These are phyloP conservation scores for Mus caroli DNA, from an alignment of 2,797 vertebrate genomes.

Conservation along the genomic window DNA sequence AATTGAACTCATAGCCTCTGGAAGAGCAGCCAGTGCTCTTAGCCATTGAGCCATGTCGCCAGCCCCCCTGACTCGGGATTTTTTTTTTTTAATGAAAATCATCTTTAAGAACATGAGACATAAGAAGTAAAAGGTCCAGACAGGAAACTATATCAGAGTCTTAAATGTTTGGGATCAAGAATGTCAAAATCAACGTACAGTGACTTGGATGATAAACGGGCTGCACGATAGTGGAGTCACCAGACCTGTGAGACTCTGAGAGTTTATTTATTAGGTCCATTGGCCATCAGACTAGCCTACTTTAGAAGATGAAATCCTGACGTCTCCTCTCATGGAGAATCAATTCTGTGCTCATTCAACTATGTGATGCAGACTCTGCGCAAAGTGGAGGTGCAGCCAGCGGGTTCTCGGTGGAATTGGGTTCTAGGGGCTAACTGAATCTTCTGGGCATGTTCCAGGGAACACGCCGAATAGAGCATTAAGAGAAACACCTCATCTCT, in stretches of 20 bases:
- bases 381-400: background rate
- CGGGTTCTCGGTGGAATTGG: background rate
- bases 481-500: background rate
- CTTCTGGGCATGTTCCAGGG: background rate
- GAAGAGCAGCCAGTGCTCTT: too few species aligned
- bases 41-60: too few species aligned
- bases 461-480: background rate
- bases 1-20: too few species aligned
- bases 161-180: background rate
- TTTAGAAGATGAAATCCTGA: slow-evolving; percentile 53
- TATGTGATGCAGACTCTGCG: background rate
- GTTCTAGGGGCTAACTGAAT: background rate
- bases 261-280: slow-evolving; percentile 21
- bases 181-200: background rate
- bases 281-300: slow-evolving; percentile 8
- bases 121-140: too few species aligned
- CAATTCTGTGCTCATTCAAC: background rate
- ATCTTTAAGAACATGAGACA: slow-evolving; percentile 23
- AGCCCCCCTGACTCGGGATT: background rate
- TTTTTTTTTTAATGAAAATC: background rate
- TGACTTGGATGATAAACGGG: background rate
- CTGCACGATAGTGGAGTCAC: background rate
- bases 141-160: background rate
- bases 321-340: background rate
- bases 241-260: background rate